Evolutionary conservation across 2,113 vertebrate genomes (phyloP), one percentile per base, ranked within the genome.

Genomic region (Aptenodytes patagonicus): DNA sequence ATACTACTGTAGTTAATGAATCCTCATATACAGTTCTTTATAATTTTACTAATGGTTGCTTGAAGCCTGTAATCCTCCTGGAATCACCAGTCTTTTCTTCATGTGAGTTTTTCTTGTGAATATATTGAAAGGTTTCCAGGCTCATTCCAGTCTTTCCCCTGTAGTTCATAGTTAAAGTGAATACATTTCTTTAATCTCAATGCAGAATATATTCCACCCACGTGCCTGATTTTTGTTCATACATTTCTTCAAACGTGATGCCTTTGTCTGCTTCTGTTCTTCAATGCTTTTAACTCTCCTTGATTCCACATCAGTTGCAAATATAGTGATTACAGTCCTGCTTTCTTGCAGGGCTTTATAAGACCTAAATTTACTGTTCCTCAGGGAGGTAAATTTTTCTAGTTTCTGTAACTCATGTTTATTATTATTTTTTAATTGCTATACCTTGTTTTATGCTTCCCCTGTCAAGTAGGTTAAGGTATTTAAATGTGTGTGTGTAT

Each of bases 271-370:
- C 28, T 82, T 65, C 86, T 84, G 4, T 76, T 95, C 46, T 66
- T 91, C 65, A 32, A 0, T 70, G 40, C 31, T 87, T 92, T 75
- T 89, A 26, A 26, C 21, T 78, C 38, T 55, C 25, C 10, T 28
- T 68, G 36, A 65, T 76, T 91, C 61, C 72, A 65, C 54, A 54
- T 89, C 2, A 76, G 95, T 96, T 95, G 90, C 52, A 94, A 94
- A 91, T 84, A 32, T 12, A 83, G 54, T 71, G 58, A 71, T 84
- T 82, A 32, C 9, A 76, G 34, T 29, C 65, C 28, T 84, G 16
- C 47, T 76, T 89, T 84, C 22, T 95, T 92, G 49, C 40, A 79
- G 52, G 49, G 11, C 54, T 93, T 90, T 94, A 4, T 64, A 82
- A 83, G 54, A 69, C 40, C 38, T 91, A 61, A 79, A 92, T 89